Conservation (phyloP, 2,113 vertebrate species). For the Bambusicola thoracicus region DNA sequence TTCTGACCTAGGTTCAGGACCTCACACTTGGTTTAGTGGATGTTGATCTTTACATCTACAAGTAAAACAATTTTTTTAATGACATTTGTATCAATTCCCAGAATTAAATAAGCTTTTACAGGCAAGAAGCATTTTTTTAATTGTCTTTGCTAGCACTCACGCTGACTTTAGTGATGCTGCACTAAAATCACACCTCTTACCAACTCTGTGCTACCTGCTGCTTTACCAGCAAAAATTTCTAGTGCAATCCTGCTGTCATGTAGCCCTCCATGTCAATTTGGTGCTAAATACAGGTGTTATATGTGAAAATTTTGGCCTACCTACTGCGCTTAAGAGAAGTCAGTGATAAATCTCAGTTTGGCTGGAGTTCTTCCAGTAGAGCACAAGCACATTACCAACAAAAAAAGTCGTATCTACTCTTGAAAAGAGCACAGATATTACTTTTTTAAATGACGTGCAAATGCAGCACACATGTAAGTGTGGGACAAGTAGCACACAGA, state of each 20-base stretch:
- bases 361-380: not conserved
- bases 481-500: not conserved
- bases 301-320: slow-evolving; percentile 49
- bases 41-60: not conserved
- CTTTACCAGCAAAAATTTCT: slow-evolving; percentile 40
- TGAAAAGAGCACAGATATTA: not conserved
- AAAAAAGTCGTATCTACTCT: not conserved
- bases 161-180: not conserved
- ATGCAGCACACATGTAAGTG: not conserved
- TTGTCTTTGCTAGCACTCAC: not conserved
- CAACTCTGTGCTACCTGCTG: not conserved
- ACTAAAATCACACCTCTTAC: slow-evolving; percentile 50
- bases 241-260: slow-evolving; percentile 16
- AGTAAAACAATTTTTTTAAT: not conserved
- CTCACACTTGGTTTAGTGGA: not conserved
- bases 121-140: not conserved
- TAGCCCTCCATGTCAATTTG: slow-evolving; percentile 35
- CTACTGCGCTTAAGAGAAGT: slow-evolving; percentile 1
- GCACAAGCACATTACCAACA: not conserved
- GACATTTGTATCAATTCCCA: not conserved
- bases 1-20: too few relatives aligned
- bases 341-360: not conserved
- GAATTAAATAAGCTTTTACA: not conserved
- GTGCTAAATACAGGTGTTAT: slow-evolving; percentile 60
- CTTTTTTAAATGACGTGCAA: not conserved